Evolutionary conservation across 2,797 vertebrate genomes (phyloP).

Genomic region (Pogoniulus pusillus): DNA sequence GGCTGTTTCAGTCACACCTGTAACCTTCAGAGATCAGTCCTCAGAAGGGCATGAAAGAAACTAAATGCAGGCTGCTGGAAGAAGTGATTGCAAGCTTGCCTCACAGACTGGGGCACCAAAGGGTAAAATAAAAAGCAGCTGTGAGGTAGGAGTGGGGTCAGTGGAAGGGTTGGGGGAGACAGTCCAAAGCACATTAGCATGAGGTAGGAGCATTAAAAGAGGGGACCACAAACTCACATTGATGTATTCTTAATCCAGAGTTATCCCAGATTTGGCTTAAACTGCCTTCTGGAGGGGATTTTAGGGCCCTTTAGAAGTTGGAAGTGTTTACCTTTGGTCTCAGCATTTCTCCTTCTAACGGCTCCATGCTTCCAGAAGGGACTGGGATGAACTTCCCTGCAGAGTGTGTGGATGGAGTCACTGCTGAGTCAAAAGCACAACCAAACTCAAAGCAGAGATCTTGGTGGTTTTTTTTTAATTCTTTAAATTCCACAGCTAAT

Average conservation of each 20-base stretch:
- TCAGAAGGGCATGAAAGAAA: neutral
- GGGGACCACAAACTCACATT: neutral
- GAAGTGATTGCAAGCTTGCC: neutral
- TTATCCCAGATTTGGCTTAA: constrained; percentile 50
- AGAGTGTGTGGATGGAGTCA: neutral
- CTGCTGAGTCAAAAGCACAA: neutral
- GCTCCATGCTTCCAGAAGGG: neutral
- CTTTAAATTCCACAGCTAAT: constrained; percentile 43
- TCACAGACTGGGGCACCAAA: neutral
- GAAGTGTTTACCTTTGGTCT: neutral
- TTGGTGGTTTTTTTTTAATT: neutral
- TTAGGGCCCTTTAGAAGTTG: neutral
- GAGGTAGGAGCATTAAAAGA: neutral
- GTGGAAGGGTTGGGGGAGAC: neutral
- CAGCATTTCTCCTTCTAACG: neutral
- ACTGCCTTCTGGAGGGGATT: constrained; percentile 19
- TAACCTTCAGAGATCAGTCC: neutral
- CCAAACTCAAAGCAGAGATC: neutral
- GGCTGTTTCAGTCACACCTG: neutral
- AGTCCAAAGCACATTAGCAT: neutral
- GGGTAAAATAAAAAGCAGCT: neutral
- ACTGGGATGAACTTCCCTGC: neutral
- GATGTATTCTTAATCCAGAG: constrained; percentile 20
- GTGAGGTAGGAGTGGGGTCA: neutral
- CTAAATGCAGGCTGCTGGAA: neutral